Evolutionary conservation across 2,113 vertebrate species (phyloP).

Genomic region (Scytalopus superciliaris): DNA sequence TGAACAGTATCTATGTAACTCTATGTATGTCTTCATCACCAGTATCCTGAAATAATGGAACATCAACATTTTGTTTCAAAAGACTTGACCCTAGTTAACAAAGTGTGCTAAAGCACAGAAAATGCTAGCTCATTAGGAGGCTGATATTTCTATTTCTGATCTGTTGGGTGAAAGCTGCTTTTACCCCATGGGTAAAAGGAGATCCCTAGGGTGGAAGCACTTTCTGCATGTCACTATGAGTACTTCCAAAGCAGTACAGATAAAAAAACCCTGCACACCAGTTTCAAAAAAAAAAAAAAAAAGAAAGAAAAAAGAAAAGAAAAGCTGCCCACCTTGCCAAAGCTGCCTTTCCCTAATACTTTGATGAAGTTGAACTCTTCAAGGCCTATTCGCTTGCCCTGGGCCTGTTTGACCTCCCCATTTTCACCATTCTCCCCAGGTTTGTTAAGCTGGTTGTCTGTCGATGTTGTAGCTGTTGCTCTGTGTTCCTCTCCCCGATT

Average conservation of each 20-base stretch:
- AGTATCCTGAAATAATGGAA: neutral
- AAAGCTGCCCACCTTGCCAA: slow-evolving; percentile 87
- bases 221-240: neutral
- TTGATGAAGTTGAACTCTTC: slow-evolving; percentile 98
- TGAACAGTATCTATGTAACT: neutral
- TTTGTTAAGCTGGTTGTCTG: slow-evolving; percentile 72
- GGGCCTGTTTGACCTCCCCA: slow-evolving; percentile 84
- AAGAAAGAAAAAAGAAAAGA: neutral
- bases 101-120: neutral
- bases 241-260: neutral
- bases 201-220: neutral
- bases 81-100: neutral
- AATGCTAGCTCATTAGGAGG: neutral
- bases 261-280: neutral
- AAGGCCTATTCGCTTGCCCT: slow-evolving; percentile 87
- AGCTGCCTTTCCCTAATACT: slow-evolving; percentile 98
- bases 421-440: slow-evolving; percentile 84
- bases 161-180: neutral
- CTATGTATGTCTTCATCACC: neutral
- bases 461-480: slow-evolving; percentile 75
- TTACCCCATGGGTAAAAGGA: neutral
- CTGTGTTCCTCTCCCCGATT: slow-evolving; percentile 89
- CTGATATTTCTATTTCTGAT: neutral
- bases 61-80: neutral
- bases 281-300: neutral